Percentiles rank a stretch among this genome's conserved stretches.
Evolutionary conservation across 2,797 vertebrate species (phyloP).

Genomic region (Rallus crepitans): DNA sequence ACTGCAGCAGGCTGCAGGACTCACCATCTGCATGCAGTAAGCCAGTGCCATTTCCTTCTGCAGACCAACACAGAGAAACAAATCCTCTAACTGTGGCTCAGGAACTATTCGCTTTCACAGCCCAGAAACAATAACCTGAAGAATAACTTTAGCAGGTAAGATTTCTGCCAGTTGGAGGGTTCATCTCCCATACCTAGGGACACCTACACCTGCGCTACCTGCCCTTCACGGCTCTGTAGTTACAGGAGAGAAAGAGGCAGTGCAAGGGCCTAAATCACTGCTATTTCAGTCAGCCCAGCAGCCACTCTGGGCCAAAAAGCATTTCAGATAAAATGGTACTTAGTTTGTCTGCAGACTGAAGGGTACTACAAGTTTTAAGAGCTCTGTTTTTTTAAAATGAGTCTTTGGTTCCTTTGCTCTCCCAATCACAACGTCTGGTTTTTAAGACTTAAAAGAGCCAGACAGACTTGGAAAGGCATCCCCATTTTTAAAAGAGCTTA

Average conservation of each 20-base stretch:
- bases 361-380: not conserved
- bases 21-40: not conserved
- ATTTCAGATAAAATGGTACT: not conserved
- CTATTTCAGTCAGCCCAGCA: not conserved
- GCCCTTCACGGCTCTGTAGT: not conserved
- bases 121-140: not conserved
- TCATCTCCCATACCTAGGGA: not conserved
- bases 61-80: not conserved
- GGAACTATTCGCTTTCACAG: not conserved
- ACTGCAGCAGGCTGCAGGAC: constrained; percentile 10
- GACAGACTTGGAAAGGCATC: not conserved
- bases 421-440: not conserved
- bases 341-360: not conserved
- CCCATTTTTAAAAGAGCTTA: not conserved
- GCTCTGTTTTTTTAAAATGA: not conserved
- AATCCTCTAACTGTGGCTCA: rapidly evolving
- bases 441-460: not conserved
- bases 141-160: not conserved
- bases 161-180: not conserved
- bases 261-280: not conserved
- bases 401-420: not conserved
- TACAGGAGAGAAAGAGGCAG: not conserved
- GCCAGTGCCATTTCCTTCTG: not conserved
- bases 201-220: not conserved
- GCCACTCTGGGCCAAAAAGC: not conserved